These are phyloP conservation scores for Drosophila orena DNA, from an alignment of 1,140 invertebrate species.

Conservation along the genomic window DNA sequence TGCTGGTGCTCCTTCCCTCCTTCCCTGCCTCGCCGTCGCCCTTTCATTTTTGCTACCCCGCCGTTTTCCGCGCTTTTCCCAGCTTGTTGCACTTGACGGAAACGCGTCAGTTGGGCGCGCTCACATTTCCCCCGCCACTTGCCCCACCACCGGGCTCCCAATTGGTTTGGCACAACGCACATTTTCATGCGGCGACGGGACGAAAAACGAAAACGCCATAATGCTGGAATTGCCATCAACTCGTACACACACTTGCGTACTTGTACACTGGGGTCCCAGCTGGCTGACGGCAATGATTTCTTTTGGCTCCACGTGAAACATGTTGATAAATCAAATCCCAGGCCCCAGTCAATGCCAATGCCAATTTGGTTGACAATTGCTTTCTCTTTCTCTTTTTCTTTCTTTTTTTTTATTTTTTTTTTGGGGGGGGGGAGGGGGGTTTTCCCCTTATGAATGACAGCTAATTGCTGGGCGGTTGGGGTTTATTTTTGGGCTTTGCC, in stretches of 20 bases:
- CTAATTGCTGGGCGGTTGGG: slow-evolving; percentile 53
- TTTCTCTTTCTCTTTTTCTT: slow-evolving; percentile 33
- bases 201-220: slow-evolving; percentile 76
- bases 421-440: too few relatives aligned
- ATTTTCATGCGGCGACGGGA: slow-evolving; percentile 73
- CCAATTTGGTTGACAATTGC: slow-evolving; percentile 80
- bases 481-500: not conserved
- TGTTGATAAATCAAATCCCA: slow-evolving; percentile 83
- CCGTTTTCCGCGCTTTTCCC: slow-evolving; percentile 29
- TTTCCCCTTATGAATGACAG: slow-evolving; percentile 41
- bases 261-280: slow-evolving; percentile 53
- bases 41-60: not conserved
- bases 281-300: slow-evolving; percentile 68
- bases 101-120: slow-evolving; percentile 70
- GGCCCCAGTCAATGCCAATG: slow-evolving; percentile 75
- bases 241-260: not conserved
- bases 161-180: slow-evolving; percentile 66
- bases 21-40: slow-evolving; percentile 2
- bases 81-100: slow-evolving; percentile 82
- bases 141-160: slow-evolving; percentile 26
- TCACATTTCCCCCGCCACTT: slow-evolving; percentile 7
- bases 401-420: slow-evolving; percentile 13
- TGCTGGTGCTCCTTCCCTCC: not conserved
- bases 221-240: slow-evolving; percentile 51
- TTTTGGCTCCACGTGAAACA: slow-evolving; percentile 68